These are phyloP conservation scores for Cinclus cinclus DNA, from an alignment of 2,113 vertebrate species.

Conservation along the genomic window DNA sequence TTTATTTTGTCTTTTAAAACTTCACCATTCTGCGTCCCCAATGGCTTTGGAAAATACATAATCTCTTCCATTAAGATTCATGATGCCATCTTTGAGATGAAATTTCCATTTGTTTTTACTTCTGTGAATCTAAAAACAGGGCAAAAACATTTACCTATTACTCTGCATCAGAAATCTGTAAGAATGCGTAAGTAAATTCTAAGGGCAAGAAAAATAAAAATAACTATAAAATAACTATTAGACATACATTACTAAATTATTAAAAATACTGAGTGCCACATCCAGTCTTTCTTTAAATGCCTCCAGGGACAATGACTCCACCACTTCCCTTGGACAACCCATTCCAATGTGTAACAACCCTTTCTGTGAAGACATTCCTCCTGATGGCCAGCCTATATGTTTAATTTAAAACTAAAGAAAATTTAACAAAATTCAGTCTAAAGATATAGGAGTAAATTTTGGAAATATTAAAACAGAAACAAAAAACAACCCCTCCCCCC, in stretches of 20 bases:
- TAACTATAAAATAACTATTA: not conserved
- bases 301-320: not conserved
- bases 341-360: not conserved
- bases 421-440: not conserved
- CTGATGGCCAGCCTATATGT: not conserved
- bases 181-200: not conserved
- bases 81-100: constrained; percentile 99
- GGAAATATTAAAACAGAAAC: not conserved
- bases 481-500: accelerated
- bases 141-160: not conserved
- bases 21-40: constrained; percentile 98
- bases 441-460: not conserved
- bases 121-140: constrained; percentile 90
- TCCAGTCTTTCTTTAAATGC: not conserved
- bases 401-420: not conserved
- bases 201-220: not conserved
- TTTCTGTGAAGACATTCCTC: not conserved
- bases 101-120: constrained; percentile 99
- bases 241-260: not conserved
- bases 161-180: not conserved
- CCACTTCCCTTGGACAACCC: not conserved
- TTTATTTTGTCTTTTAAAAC: constrained; percentile 70
- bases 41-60: constrained; percentile 99
- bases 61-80: constrained; percentile 99
- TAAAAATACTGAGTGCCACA: not conserved